phyloP scores from a whole-genome alignment of 2,797 vertebrate species.

The Alouatta caraya region DNA sequence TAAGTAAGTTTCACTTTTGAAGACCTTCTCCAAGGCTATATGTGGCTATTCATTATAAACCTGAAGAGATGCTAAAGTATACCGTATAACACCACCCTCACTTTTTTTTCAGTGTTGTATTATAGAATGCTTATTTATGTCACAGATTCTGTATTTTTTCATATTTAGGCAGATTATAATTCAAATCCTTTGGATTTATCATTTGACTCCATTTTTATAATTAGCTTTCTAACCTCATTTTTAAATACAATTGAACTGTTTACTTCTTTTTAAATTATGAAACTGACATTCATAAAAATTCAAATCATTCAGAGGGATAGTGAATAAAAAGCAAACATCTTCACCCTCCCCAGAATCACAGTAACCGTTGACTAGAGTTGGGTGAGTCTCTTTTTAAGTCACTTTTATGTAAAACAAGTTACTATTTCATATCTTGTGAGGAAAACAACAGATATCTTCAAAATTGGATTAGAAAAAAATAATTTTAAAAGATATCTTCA shows the following conservation, averaged over 20 bases:
- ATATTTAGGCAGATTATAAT: background rate
- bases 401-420: background rate
- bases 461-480: background rate
- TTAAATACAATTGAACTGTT: constrained; percentile 7
- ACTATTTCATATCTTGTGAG: background rate
- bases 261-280: background rate
- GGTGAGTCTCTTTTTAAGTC: background rate
- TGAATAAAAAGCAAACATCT: background rate
- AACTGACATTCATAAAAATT: constrained; percentile 11
- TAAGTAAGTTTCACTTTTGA: background rate
- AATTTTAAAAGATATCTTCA: background rate
- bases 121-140: background rate
- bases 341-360: background rate
- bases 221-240: background rate
- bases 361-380: background rate
- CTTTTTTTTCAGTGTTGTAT: background rate
- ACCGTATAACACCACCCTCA: background rate
- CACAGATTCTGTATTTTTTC: background rate
- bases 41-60: background rate
- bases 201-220: background rate
- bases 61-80: background rate
- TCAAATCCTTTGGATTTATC: background rate
- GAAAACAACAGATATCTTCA: background rate
- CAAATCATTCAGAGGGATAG: background rate
- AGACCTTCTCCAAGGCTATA: background rate